Percentiles rank a stretch among this genome's conserved stretches.
Evolutionary conservation across 2,113 vertebrate species (phyloP).

Genomic region (Albula glossodonta): DNA sequence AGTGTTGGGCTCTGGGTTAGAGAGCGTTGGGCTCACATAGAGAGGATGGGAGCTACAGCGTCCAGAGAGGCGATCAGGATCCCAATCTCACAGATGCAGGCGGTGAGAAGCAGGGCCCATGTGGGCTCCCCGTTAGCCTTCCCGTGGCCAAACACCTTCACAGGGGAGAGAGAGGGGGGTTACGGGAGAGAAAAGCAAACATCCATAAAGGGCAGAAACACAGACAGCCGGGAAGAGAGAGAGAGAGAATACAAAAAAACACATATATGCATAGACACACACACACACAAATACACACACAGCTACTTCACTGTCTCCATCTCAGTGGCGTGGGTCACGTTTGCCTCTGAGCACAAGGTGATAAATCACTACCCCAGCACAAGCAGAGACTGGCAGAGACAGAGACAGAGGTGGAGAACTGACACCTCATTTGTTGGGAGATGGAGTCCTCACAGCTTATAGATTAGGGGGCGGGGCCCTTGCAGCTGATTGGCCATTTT

Average conservation of each 20-base stretch:
- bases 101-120: conserved; percentile 93
- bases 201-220: too few relatives aligned
- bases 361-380: conserved; percentile 8
- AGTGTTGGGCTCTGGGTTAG: too few relatives aligned
- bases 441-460: too few relatives aligned
- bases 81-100: conserved; percentile 95
- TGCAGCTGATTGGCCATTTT: too few relatives aligned
- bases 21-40: conserved; percentile 77
- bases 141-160: conserved; percentile 93
- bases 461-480: too few relatives aligned
- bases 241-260: background rate
- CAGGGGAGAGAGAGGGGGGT: background rate
- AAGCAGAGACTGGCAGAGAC: background rate
- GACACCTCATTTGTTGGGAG: too few relatives aligned
- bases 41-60: conserved; percentile 95
- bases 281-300: background rate
- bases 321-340: conserved; percentile 6
- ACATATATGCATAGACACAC: conserved; percentile 9
- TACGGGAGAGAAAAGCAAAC: too few relatives aligned
- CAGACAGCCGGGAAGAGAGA: background rate
- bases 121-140: conserved; percentile 97
- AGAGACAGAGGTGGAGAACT: too few relatives aligned
- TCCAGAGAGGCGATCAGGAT: conserved; percentile 98
- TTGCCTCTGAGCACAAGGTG: background rate
- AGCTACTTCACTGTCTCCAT: background rate